Base-by-base conservation (phyloP, 2,797 vertebrate genomes). In the Rhinatrema bivittatum region DNA sequence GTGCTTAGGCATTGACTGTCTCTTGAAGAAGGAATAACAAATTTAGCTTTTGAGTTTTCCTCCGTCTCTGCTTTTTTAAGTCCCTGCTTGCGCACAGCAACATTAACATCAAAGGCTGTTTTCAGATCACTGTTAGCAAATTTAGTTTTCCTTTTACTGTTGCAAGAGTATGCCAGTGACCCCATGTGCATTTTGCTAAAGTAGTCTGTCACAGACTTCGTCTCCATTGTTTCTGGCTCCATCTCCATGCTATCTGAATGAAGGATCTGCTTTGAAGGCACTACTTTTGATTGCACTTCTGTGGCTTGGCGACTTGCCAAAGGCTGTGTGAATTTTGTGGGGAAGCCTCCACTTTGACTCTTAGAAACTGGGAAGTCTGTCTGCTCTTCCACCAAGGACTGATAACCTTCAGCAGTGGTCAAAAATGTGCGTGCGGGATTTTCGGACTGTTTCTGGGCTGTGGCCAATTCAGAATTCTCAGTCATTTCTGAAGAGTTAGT, bases 401-500 rank as follows among this genome's bases (percentile, higher is more conserved):
- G 92, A 77, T 91, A 91, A 41, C 86, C 88, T 68, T 94, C 94
- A 6, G 82, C 76, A 45, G 84, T 79, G 42, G 89, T 76, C 48
- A 88, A 72, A 58, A 97, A 91, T 82, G 94, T 79, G 68, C 90
- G 92, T 62, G 90, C 77, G 50, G 87, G 78, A 68, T 71, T 90
- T 64, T 97, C 96, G 0, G 86, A 87, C 68, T 91, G 91, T 69
- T 93, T 94, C 74, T 97, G 96, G 48, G 93, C 93, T 1, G 86
- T 69, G 3, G 91, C 87, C 78, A 95, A 70, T 81, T 99, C 96
- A 13, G 94, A 98, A 70, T 84, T 97, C 83, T 99, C 96, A 11
- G 94, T 99, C 93, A 98, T 98, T 89, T 99, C 96, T 11, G 96
- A 99, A 39, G 96, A 99, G 78, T 99, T 99, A 51, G 94, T 98